A percentile compares a stretch with the other conserved stretches of the same genome.
phyloP scores from a whole-genome alignment of 37 sponge, comb jelly and placozoan genomes.

The Dysidea cf. avara region DNA sequence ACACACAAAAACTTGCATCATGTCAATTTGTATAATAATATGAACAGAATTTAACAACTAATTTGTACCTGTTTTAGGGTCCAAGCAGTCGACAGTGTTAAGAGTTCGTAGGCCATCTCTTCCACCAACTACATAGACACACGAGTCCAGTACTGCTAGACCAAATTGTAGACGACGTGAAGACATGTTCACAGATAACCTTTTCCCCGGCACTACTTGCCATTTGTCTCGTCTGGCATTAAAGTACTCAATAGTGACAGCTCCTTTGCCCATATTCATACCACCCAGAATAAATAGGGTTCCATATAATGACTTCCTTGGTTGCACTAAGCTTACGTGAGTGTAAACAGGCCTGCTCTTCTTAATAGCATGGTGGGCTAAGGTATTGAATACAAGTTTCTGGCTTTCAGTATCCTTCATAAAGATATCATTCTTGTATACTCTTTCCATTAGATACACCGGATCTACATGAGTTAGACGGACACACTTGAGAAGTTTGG shows the following conservation, averaged over 20 bases:
- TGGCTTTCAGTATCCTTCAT: slow-evolving; percentile 22
- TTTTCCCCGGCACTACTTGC: neutral
- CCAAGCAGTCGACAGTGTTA: slow-evolving; percentile 65
- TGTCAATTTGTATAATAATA: no score
- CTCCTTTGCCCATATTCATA: slow-evolving; percentile 46
- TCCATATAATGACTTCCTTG: slow-evolving; percentile 54
- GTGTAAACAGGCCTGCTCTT: slow-evolving; percentile 30
- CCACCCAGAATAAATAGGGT: slow-evolving; percentile 71
- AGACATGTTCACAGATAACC: neutral
- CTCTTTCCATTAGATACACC: slow-evolving; percentile 39
- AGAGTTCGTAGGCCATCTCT: slow-evolving; percentile 71
- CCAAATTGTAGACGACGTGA: slow-evolving; percentile 69
- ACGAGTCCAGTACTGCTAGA: slow-evolving; percentile 39
- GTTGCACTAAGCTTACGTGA: neutral
- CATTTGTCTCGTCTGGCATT: slow-evolving; percentile 50
- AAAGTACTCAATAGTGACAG: slow-evolving; percentile 58
- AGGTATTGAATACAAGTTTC: slow-evolving; percentile 44
- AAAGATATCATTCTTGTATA: slow-evolving; percentile 41
- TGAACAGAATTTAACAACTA: no score
- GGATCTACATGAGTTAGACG: slow-evolving; percentile 55
- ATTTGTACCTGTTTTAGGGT: slow-evolving; percentile 20
- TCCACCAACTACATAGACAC: slow-evolving; percentile 67
- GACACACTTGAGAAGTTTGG: slow-evolving; percentile 39
- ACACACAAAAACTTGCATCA: no score
- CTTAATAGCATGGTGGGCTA: slow-evolving; percentile 48